phyloP scores from a whole-genome alignment of 2,888 invertebrate genomes.

The Seladonia tumulorum region DNA sequence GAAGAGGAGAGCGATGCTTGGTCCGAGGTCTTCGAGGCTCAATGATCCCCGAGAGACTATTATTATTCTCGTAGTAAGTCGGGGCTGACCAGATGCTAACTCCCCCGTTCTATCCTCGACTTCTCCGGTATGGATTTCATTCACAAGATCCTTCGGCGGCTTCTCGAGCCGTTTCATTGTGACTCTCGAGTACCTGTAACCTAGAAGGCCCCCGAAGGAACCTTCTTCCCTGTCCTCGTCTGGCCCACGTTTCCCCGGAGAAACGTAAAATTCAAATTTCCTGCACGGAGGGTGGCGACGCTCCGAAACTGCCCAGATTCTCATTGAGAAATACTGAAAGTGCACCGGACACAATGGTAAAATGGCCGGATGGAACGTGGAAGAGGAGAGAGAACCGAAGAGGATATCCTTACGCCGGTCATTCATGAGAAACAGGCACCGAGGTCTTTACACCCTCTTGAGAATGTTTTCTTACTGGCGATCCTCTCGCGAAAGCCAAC shows the following conservation, averaged over 20 bases:
- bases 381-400: slow-evolving; percentile 5
- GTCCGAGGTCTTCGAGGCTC: slow-evolving; percentile 46
- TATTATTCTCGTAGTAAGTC: slow-evolving; percentile 77
- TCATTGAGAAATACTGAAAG: slow-evolving; percentile 50
- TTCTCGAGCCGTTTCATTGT: slow-evolving; percentile 76
- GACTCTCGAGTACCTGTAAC: slow-evolving; percentile 81
- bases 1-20: slow-evolving; percentile 49
- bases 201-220: slow-evolving; percentile 61
- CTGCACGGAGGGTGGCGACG: slow-evolving; percentile 58
- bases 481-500: slow-evolving; percentile 57
- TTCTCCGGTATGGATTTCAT: slow-evolving; percentile 75
- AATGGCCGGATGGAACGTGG: slow-evolving; percentile 23
- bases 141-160: slow-evolving; percentile 56
- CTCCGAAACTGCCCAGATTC: slow-evolving; percentile 16
- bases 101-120: slow-evolving; percentile 48
- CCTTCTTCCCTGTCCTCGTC: slow-evolving; percentile 26
- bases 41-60: slow-evolving; percentile 72
- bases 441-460: slow-evolving; percentile 1
- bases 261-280: slow-evolving; percentile 81
- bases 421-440: slow-evolving; percentile 43
- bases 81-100: slow-evolving; percentile 77
- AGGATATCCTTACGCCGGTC: slow-evolving; percentile 47
- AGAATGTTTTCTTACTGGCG: slow-evolving; percentile 51
- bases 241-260: neutral
- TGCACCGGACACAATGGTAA: slow-evolving; percentile 56